Evolutionary conservation across 35 echinoderm and acorn worm genomes (phyloP).

Genomic region (Antedon bifida): DNA sequence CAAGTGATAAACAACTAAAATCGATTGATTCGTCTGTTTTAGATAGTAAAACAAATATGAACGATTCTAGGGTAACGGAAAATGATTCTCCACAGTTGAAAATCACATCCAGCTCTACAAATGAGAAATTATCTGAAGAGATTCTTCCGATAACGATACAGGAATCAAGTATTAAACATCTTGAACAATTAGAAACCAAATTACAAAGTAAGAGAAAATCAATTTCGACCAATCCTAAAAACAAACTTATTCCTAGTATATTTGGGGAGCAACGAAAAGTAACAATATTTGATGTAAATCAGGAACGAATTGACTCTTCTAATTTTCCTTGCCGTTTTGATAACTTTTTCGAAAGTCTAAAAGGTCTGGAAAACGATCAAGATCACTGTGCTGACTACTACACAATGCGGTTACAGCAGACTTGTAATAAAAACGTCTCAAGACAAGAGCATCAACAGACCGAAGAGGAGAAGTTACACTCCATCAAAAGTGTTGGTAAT

Average conservation of each 20-base stretch:
- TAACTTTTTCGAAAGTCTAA: constrained; percentile 21
- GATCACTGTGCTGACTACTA: constrained; percentile 65
- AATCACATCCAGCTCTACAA: no score
- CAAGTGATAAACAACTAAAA: no score
- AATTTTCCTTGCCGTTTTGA: constrained; percentile 40
- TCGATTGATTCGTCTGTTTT: no score
- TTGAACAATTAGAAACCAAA: background rate
- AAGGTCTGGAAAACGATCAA: constrained; percentile 34
- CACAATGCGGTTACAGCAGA: constrained; percentile 35
- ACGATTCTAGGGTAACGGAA: no score
- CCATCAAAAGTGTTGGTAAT: constrained; percentile 47
- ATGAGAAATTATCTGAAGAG: no score
- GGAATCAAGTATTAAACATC: background rate
- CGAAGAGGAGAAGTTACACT: constrained; percentile 13
- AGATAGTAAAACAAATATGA: no score
- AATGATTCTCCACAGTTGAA: no score
- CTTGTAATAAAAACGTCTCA: background rate
- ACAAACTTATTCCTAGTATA: constrained; percentile 28
- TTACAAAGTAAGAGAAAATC: background rate
- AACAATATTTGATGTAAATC: constrained; percentile 63
- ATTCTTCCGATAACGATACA: background rate
- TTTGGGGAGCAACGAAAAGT: constrained; percentile 53
- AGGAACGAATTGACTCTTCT: constrained; percentile 16
- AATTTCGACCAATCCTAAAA: background rate
- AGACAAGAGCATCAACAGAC: constrained; percentile 4